Evolutionary conservation across 2,797 vertebrate genomes (phyloP).

Genomic region (Bovichtus variegatus): DNA sequence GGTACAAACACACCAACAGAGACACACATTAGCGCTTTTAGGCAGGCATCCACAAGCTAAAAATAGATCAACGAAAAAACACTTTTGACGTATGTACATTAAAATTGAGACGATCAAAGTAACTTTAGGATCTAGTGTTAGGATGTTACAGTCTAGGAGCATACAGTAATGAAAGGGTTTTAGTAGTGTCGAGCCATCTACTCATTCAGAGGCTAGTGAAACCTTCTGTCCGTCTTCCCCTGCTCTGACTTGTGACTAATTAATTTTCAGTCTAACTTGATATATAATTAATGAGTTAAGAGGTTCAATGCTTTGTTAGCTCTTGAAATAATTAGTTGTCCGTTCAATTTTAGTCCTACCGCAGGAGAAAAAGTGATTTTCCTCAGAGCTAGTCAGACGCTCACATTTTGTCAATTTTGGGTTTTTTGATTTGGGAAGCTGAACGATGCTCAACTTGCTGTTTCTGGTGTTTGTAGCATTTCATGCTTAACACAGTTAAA

Average conservation of each 20-base stretch:
- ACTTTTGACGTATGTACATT: background rate
- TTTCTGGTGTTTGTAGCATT: slow-evolving; percentile 10
- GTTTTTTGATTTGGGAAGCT: background rate
- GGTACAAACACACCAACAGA: slow-evolving; percentile 75
- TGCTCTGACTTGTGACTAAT: slow-evolving; percentile 35
- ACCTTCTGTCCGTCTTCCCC: slow-evolving; percentile 9
- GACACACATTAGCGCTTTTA: background rate
- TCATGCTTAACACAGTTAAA: background rate
- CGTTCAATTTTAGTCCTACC: slow-evolving; percentile 19
- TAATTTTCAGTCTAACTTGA: slow-evolving; percentile 52
- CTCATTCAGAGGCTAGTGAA: background rate
- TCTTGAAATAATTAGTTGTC: slow-evolving; percentile 60
- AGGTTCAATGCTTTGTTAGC: slow-evolving; percentile 43
- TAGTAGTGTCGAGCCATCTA: background rate
- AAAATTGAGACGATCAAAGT: background rate
- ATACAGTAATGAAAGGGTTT: background rate
- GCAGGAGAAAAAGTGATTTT: slow-evolving; percentile 26
- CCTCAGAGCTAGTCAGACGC: slow-evolving; percentile 1
- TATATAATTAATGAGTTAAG: slow-evolving; percentile 61
- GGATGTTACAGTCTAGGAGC: background rate
- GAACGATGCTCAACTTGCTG: background rate
- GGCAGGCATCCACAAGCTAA: background rate
- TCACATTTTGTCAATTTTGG: slow-evolving; percentile 31
- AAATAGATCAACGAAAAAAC: background rate
- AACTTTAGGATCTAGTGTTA: background rate